Evolutionary conservation across 2,797 vertebrate species (phyloP).

Genomic region (Cirrhinus mrigala): DNA sequence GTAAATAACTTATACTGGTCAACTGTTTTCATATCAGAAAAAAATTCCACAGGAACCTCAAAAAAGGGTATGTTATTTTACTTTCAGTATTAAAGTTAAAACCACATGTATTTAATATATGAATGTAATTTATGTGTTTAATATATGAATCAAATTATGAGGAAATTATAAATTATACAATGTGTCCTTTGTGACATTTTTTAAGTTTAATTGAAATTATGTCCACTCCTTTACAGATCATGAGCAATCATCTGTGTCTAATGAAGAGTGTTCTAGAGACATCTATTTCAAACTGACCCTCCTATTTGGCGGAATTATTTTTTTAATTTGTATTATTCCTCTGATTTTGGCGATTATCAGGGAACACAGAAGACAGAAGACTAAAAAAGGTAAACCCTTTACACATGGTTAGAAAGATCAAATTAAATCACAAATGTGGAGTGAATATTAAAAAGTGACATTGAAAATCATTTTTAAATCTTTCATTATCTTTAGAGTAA

Average conservation of each 20-base stretch:
- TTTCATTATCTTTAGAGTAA: neutral
- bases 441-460: neutral
- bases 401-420: neutral
- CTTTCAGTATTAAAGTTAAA: neutral
- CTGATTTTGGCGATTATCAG: slow-evolving; percentile 10
- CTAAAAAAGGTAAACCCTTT: slow-evolving; percentile 2
- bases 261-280: neutral
- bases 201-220: neutral
- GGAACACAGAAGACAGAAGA: neutral
- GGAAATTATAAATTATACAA: neutral
- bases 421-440: neutral
- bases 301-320: slow-evolving; percentile 4
- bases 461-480: neutral
- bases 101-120: neutral
- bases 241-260: neutral
- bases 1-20: neutral
- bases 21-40: neutral
- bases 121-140: neutral
- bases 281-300: slow-evolving; percentile 6
- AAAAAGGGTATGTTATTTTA: slow-evolving; percentile 15
- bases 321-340: neutral
- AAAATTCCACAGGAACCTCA: neutral
- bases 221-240: neutral
- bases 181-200: neutral
- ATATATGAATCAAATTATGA: neutral